phyloP scores from a whole-genome alignment of 2,113 vertebrate genomes.

The Melanotaenia duboulayi region DNA sequence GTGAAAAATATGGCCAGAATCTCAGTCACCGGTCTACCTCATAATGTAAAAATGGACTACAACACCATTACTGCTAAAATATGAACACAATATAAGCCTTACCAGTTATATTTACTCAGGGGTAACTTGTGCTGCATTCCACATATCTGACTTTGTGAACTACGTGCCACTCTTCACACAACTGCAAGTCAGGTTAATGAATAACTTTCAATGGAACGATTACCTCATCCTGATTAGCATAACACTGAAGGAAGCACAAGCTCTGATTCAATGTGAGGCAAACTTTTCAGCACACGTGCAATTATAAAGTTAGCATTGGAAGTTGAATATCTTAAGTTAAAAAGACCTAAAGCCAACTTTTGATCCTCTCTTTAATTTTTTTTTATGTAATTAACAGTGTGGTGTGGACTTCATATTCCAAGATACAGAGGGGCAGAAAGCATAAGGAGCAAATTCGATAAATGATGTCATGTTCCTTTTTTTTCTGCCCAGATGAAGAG shows the following conservation, averaged over 20 bases:
- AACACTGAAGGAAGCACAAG: slow-evolving; percentile 19
- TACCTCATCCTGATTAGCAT: slow-evolving; percentile 52
- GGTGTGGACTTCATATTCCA: no score
- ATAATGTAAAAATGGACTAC: not conserved
- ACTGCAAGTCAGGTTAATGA: slow-evolving; percentile 23
- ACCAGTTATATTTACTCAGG: not conserved
- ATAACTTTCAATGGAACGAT: slow-evolving; percentile 14
- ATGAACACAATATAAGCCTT: not conserved
- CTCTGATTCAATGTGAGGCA: slow-evolving; percentile 5
- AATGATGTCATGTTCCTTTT: no score
- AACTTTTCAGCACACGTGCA: not conserved
- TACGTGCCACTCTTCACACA: not conserved
- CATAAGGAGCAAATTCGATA: not conserved
- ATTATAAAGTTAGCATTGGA: not conserved
- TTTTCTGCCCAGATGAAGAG: no score
- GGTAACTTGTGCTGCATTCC: not conserved
- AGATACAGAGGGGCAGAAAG: not conserved
- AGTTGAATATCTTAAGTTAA: not conserved
- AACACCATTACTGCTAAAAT: not conserved
- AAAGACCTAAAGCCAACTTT: no score
- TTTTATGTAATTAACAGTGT: no score
- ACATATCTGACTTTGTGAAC: slow-evolving; percentile 27
- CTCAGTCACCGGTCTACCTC: not conserved
- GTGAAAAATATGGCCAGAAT: slow-evolving; percentile 11
- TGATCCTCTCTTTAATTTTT: no score